Evolutionary conservation across 2,113 vertebrate genomes (phyloP).

Genomic region (Oryzias javanicus): DNA sequence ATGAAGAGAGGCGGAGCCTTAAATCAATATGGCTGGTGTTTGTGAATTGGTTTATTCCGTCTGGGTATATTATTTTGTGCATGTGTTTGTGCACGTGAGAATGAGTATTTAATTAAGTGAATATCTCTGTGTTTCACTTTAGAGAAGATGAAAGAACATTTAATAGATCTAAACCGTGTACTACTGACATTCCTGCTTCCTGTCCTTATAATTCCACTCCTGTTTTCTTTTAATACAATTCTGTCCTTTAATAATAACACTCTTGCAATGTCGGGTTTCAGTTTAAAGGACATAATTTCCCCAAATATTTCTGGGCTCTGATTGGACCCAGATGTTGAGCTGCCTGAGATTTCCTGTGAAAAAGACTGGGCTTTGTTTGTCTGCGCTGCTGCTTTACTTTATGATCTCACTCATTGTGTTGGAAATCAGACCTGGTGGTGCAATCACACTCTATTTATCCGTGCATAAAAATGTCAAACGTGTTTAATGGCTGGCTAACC

Average conservation of each 20-base stretch:
- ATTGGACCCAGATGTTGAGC: slow-evolving; percentile 47
- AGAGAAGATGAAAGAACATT: too few relatives aligned
- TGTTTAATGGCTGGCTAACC: slow-evolving; percentile 32
- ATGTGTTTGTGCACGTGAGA: too few relatives aligned
- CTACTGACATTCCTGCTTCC: slow-evolving; percentile 8
- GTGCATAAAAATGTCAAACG: slow-evolving; percentile 28
- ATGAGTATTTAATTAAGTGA: too few relatives aligned
- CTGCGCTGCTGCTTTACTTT: neutral
- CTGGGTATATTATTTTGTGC: too few relatives aligned
- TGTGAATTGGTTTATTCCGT: too few relatives aligned
- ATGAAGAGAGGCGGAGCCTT: too few relatives aligned
- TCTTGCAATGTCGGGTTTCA: slow-evolving; percentile 18
- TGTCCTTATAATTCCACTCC: neutral
- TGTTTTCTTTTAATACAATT: too few relatives aligned
- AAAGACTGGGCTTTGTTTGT: slow-evolving; percentile 18
- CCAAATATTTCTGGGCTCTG: slow-evolving; percentile 27
- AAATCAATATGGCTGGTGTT: too few relatives aligned
- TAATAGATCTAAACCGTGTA: too few relatives aligned
- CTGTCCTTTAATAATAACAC: slow-evolving; percentile 18
- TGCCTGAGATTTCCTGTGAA: slow-evolving; percentile 1
- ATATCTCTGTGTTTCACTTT: too few relatives aligned
- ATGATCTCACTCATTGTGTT: neutral
- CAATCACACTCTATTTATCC: slow-evolving; percentile 2
- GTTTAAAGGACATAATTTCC: slow-evolving; percentile 33
- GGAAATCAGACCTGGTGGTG: neutral